Conservation (phyloP, 2,797 vertebrate species). For the Gymnodraco acuticeps region DNA sequence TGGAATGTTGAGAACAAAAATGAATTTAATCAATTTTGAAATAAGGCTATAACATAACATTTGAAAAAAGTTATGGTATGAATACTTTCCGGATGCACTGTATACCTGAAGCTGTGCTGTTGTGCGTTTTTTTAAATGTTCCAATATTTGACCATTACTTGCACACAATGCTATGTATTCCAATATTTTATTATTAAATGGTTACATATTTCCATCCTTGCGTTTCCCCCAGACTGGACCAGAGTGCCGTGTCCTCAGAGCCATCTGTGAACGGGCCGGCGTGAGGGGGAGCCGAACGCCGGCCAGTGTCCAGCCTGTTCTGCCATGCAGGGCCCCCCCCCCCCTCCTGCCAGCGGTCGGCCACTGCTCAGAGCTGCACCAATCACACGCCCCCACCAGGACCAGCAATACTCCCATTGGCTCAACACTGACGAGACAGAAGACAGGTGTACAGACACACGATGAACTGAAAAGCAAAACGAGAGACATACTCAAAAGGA, state of each 20-base stretch:
- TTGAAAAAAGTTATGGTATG: no score
- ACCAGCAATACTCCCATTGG: constrained; percentile 96
- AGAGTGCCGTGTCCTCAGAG: constrained; percentile 84
- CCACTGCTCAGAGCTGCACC: constrained; percentile 85
- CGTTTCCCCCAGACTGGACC: constrained; percentile 83
- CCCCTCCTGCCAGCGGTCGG: constrained; percentile 75
- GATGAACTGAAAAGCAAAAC: constrained; percentile 82
- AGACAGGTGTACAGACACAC: constrained; percentile 93
- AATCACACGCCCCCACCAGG: constrained; percentile 88
- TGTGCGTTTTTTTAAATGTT: no score
- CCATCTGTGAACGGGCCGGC: constrained; percentile 92
- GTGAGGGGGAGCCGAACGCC: constrained; percentile 81
- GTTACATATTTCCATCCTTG: neutral
- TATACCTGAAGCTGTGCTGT: no score
- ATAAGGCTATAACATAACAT: no score
- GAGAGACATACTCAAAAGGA: constrained; percentile 90
- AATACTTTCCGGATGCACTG: no score
- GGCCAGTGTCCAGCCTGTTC: constrained; percentile 76
- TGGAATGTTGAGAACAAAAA: no score
- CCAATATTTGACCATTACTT: no score
- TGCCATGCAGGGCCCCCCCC: constrained; percentile 82
- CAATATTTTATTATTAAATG: neutral
- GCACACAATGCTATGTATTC: no score
- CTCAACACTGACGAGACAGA: constrained; percentile 80
- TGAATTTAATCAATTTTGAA: no score